A percentile compares a stretch with the other conserved stretches of the same genome.
phyloP scores from a whole-genome alignment of 2,797 vertebrate genomes.

The Notamacropus eugenii region DNA sequence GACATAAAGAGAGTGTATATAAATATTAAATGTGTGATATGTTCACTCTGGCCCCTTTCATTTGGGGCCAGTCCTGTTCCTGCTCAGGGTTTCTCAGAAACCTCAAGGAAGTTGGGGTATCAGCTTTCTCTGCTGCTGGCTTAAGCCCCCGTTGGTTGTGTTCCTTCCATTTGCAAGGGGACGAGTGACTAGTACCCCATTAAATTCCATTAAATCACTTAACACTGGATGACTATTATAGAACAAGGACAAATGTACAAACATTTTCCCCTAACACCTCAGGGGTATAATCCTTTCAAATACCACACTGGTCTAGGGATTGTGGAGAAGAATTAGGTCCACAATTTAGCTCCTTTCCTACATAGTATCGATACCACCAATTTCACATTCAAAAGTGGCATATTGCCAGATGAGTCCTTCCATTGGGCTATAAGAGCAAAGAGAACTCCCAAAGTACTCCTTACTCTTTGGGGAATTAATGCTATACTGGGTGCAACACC shows the following conservation, averaged over 20 bases:
- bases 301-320: background rate
- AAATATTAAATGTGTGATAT: background rate
- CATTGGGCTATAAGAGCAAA: background rate
- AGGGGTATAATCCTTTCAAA: background rate
- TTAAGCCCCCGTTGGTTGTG: background rate
- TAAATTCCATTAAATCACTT: background rate
- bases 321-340: background rate
- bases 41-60: background rate
- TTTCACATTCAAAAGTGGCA: background rate
- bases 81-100: background rate
- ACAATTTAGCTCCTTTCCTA: background rate
- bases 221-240: background rate
- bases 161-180: background rate
- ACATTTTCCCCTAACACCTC: background rate
- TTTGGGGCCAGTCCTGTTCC: background rate
- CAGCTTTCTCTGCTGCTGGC: background rate
- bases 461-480: background rate
- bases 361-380: background rate
- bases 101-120: background rate
- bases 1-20: background rate
- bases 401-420: background rate
- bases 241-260: background rate
- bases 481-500: background rate
- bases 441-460: background rate
- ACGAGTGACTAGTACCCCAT: background rate